These are phyloP conservation scores for Listrodromus nycthemerus DNA, from an alignment of 2,888 invertebrate genomes.

Conservation along the genomic window DNA sequence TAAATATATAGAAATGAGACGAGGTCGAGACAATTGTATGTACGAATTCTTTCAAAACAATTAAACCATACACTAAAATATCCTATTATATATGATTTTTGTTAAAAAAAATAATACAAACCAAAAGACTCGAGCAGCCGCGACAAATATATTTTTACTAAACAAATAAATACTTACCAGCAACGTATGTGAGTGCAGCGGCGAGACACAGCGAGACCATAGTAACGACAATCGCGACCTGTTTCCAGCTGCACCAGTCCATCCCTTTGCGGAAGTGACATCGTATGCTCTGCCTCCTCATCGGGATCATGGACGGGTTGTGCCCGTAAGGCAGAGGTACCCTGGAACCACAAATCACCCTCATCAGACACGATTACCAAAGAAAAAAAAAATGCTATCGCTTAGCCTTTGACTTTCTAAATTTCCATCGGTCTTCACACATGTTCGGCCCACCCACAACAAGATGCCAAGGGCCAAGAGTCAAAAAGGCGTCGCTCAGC, in stretches of 20 bases:
- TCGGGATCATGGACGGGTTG: constrained; percentile 83
- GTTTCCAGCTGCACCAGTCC: constrained; percentile 96
- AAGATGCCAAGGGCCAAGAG: not conserved
- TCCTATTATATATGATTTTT: too few relatives aligned
- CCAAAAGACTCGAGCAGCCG: too few relatives aligned
- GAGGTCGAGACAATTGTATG: too few relatives aligned
- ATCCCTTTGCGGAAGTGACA: constrained; percentile 95
- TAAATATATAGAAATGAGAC: too few relatives aligned
- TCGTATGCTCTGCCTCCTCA: constrained; percentile 87
- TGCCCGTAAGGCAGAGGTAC: constrained; percentile 83
- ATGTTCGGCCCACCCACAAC: not conserved
- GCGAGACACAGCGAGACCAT: constrained; percentile 93
- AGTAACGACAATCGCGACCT: constrained; percentile 95
- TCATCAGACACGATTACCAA: not conserved
- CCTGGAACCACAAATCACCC: constrained; percentile 70
- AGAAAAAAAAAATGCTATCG: not conserved
- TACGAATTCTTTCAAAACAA: too few relatives aligned
- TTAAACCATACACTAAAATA: too few relatives aligned
- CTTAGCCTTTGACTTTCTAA: constrained; percentile 1
- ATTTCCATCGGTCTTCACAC: not conserved
- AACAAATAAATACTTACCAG: constrained; percentile 87
- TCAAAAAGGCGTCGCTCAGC: not conserved
- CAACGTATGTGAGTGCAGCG: constrained; percentile 94
- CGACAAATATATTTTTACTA: too few relatives aligned
- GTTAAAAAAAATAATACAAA: too few relatives aligned